Evolutionary conservation across 2,888 invertebrate genomes (phyloP), one percentile per base, ranked within the genome.

Genomic region (Sphaerophoria taeniata): DNA sequence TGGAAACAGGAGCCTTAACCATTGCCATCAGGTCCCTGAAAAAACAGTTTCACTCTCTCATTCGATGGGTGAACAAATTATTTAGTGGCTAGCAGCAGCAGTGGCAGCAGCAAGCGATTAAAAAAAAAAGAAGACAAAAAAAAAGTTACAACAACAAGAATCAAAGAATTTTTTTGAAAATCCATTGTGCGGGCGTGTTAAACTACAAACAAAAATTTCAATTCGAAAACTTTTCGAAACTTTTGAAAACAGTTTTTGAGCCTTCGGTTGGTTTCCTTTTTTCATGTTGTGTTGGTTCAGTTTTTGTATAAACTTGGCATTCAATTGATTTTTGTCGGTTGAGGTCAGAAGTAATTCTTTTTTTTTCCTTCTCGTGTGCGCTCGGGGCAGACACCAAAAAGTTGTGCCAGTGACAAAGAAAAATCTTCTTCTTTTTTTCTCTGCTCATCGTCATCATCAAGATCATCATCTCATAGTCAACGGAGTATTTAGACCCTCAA

Each of bases 21-120:
- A 70, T 56, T 16, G 24, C 61, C 75, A 73, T n/a, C 73, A 81
- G 65, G 85, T 81, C 81, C 85, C 85, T 70, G 85, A 77, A 76
- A 85, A 85, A 85, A 85, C 76, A 85, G 81, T 85, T 81, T 60
- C 73, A 77, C 73, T 85, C 81, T 85, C 85, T 73, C 73, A 73
- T 73, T 81, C 85, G 80, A 72, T 85, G 80, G 84, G 80, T 85
- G 84, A 85, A 85, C 84, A 80, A 80, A 85, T 75, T 80, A 84
- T 80, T 80, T 76, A 73, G 81, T 85, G 70, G 76, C 72, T 72
- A 81, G 80, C 76, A 80, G 65, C 65, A 63, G 61, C 63, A 63
- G 56, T n/a, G 36, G 63, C 67, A 63, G 65, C 63, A 63, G 63
- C 65, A 65, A 65, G 33, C 65, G 49, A 49, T 60, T 43, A n/a